Percentiles rank a stretch among this genome's conserved stretches.
Evolutionary conservation across 2,797 vertebrate genomes (phyloP).

Genomic region (Falco concolor): DNA sequence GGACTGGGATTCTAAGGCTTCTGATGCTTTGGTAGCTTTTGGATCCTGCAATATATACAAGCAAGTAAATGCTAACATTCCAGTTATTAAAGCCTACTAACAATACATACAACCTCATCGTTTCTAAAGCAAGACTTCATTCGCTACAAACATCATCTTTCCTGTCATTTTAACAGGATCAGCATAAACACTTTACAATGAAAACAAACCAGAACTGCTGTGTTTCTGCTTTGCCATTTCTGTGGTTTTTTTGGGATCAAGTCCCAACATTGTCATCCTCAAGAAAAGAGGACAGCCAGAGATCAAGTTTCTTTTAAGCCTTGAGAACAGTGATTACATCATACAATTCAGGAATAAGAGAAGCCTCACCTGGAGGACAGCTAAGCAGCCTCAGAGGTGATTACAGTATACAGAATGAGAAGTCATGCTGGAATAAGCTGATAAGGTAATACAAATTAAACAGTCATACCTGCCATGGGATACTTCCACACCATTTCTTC

Average conservation of each 20-base stretch:
- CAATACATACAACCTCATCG: neutral
- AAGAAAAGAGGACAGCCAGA: neutral
- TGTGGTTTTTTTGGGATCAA: neutral
- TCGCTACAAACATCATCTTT: neutral
- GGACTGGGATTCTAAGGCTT: neutral
- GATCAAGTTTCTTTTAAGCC: neutral
- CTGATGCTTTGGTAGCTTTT: neutral
- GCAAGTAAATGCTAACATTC: neutral
- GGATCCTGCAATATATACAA: constrained; percentile 67
- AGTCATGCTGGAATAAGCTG: neutral
- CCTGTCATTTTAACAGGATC: neutral
- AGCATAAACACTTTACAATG: neutral
- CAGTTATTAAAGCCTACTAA: neutral
- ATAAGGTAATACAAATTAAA: neutral
- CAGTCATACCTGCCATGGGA: constrained; percentile 85
- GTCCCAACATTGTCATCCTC: neutral
- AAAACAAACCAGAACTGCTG: neutral
- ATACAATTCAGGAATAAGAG: neutral
- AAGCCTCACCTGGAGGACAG: neutral
- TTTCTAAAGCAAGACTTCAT: neutral
- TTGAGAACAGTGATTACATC: neutral
- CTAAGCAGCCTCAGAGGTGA: neutral
- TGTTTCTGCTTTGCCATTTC: neutral
- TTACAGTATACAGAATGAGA: neutral
- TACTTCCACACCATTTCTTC: constrained; percentile 86